Percentiles rank a stretch among this genome's conserved stretches.
Evolutionary conservation across 2,797 vertebrate species (phyloP).

Genomic region (Channallabes apus): DNA sequence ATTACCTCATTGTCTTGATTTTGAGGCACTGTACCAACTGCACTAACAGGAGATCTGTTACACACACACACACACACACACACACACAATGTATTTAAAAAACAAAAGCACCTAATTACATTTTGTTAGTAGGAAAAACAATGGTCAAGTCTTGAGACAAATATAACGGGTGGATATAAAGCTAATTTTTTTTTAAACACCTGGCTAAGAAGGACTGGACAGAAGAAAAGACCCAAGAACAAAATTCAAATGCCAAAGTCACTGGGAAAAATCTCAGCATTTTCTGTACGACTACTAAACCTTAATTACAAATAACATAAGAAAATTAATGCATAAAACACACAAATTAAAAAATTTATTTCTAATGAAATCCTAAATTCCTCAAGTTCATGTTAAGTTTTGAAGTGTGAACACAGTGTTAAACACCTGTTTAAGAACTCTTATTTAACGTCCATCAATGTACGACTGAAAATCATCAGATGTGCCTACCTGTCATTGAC

Average conservation of each 20-base stretch:
- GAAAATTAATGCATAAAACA: not conserved
- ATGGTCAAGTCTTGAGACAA: not conserved
- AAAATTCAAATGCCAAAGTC: not conserved
- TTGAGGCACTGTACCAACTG: constrained; percentile 47
- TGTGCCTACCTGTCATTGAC: constrained; percentile 33
- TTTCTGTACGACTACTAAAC: not conserved
- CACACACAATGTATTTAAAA: not conserved
- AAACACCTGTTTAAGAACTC: not conserved
- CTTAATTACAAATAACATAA: not conserved
- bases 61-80: too few species aligned
- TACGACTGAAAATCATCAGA: not conserved
- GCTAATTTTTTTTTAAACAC: too few species aligned
- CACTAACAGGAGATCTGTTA: constrained; percentile 20
- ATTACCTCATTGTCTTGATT: constrained; percentile 68
- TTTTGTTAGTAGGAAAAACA: not conserved
- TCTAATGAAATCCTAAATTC: not conserved
- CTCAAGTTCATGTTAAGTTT: not conserved
- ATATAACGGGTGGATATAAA: not conserved
- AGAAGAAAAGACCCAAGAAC: not conserved
- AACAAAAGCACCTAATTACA: not conserved
- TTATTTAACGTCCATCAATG: not conserved
- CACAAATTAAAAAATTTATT: not conserved
- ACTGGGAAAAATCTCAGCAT: not conserved
- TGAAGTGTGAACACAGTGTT: not conserved
- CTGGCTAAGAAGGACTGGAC: not conserved